Conservation (phyloP, 2,797 vertebrate species). For the Sebastolobus altivelis region DNA sequence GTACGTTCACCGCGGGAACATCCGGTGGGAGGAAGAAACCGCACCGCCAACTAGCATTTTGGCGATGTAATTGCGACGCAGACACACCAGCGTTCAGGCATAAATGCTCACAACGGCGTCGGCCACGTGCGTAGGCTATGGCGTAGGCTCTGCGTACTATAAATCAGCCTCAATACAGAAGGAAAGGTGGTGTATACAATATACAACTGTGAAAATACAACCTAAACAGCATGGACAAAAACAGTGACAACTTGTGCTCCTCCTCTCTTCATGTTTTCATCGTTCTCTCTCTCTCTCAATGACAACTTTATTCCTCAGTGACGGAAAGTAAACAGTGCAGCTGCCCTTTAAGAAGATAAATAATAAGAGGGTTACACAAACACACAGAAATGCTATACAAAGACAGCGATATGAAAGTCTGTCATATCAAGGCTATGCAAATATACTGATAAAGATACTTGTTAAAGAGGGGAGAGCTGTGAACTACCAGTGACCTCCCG, state of each 20-base stretch:
- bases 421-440: conserved; percentile 52
- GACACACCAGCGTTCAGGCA: too few species aligned
- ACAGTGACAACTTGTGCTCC: not conserved
- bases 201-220: not conserved
- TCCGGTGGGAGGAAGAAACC: too few species aligned
- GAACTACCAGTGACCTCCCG: conserved; percentile 50
- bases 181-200: conserved; percentile 3
- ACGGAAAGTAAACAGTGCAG: conserved; percentile 17
- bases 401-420: conserved; percentile 19
- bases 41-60: too few species aligned
- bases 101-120: too few species aligned
- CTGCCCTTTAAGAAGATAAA: conserved; percentile 48
- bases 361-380: conserved; percentile 43
- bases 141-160: too few species aligned
- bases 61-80: too few species aligned
- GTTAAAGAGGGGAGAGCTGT: conserved; percentile 30
- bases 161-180: not conserved
- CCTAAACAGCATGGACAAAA: not conserved
- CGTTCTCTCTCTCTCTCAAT: not conserved
- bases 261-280: not conserved
- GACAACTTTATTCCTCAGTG: conserved; percentile 16
- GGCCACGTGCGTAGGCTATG: too few species aligned
- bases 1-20: too few species aligned
- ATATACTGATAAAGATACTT: conserved; percentile 38
- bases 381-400: conserved; percentile 32